These are phyloP conservation scores for Mirounga angustirostris DNA, from an alignment of 2,113 vertebrate species.

Conservation along the genomic window DNA sequence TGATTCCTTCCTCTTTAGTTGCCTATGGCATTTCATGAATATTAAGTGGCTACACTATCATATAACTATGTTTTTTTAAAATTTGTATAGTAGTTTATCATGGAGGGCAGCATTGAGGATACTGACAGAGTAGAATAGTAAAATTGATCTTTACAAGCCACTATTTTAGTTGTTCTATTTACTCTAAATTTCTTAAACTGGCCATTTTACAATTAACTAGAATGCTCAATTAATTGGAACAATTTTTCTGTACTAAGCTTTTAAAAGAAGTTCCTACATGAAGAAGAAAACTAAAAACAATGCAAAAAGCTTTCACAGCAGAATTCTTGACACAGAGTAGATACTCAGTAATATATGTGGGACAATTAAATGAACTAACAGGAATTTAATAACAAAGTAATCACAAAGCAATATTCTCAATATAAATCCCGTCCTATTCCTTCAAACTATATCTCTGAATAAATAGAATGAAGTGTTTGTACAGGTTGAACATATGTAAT, in stretches of 20 bases:
- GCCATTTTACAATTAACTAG: constrained; percentile 20
- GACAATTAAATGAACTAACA: constrained; percentile 2
- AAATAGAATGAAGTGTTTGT: constrained; percentile 8
- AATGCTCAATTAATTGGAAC: constrained; percentile 45
- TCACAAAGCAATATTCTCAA: background rate
- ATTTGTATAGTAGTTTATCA: background rate
- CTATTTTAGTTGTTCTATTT: constrained; percentile 5
- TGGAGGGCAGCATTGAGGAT: background rate
- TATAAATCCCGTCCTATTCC: background rate
- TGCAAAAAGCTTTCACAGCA: background rate
- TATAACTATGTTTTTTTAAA: background rate
- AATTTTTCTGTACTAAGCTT: background rate
- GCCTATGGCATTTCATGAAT: background rate
- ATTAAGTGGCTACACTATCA: background rate
- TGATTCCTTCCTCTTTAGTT: background rate
- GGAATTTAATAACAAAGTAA: background rate
- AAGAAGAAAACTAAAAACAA: background rate
- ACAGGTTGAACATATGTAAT: background rate
- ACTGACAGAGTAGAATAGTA: background rate
- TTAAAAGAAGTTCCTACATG: background rate
- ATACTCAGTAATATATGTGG: background rate
- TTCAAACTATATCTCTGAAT: background rate
- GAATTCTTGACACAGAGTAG: background rate
- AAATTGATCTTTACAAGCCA: background rate
- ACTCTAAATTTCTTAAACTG: background rate